phyloP scores from a whole-genome alignment of 2,888 invertebrate species.

The Lochmaea capreae region DNA sequence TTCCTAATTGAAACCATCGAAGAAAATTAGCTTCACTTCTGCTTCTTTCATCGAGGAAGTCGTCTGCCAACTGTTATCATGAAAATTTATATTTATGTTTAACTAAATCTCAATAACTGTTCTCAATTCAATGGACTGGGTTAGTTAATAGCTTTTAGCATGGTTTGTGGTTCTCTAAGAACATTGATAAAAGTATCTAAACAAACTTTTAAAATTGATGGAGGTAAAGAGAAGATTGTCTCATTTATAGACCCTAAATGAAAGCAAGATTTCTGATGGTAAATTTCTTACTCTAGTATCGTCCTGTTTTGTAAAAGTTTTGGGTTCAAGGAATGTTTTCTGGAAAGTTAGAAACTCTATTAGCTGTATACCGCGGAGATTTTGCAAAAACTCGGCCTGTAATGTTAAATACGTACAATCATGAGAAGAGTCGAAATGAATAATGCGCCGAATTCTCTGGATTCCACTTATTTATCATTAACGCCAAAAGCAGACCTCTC shows the following conservation, averaged over 20 bases:
- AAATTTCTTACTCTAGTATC: not conserved
- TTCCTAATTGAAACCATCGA: constrained; percentile 20
- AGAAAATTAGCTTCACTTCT: no score
- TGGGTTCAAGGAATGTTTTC: constrained; percentile 25
- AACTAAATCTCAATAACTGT: no score
- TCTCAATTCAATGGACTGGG: no score
- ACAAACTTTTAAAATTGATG: no score
- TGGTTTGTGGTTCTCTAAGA: no score
- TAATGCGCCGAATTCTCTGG: constrained; percentile 40
- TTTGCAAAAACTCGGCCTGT: constrained; percentile 35
- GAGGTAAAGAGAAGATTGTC: no score
- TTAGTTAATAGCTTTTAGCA: no score
- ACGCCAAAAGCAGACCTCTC: constrained; percentile 39
- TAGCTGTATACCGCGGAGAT: constrained; percentile 34
- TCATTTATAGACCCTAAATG: not conserved
- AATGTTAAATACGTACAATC: constrained; percentile 41
- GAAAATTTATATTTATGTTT: no score
- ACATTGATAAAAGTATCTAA: no score
- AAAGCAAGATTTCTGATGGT: no score
- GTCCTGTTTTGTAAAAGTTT: constrained; percentile 18
- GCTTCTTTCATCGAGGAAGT: no score
- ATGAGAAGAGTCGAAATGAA: constrained; percentile 41
- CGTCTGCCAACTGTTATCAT: not conserved
- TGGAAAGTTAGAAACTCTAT: constrained; percentile 37
- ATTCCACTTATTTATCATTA: constrained; percentile 47